Percentiles rank a stretch among this genome's conserved stretches.
phyloP scores from a whole-genome alignment of 2,888 invertebrate species.

The Gisinianus flammeolus region DNA sequence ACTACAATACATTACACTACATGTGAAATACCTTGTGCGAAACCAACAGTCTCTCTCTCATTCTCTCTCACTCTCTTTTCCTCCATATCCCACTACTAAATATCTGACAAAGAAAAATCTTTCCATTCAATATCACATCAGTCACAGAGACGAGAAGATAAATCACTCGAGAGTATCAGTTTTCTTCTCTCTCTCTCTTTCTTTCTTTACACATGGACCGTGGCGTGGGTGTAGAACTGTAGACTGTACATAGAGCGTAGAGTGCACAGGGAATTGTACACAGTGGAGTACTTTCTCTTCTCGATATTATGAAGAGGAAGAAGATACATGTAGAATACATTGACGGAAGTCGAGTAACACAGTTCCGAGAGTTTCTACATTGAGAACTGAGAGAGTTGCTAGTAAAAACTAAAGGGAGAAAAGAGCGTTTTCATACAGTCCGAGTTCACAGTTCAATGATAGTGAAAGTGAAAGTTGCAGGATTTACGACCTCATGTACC shows the following conservation, averaged over 20 bases:
- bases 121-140: constrained; percentile 40
- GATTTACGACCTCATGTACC: not conserved
- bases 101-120: constrained; percentile 40
- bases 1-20: not conserved
- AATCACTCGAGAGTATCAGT: constrained; percentile 27
- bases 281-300: no score
- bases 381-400: no score
- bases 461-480: not conserved
- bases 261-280: no score
- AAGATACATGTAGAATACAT: no score
- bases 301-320: no score
- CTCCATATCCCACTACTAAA: not conserved
- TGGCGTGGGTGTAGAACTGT: no score
- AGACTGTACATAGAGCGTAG: no score
- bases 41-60: not conserved
- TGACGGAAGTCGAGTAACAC: no score
- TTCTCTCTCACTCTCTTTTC: not conserved
- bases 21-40: not conserved
- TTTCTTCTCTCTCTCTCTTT: constrained; percentile 1
- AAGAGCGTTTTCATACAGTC: not conserved
- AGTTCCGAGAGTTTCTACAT: no score
- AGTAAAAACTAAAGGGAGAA: not conserved
- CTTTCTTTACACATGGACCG: no score
- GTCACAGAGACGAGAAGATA: constrained; percentile 30
- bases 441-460: no score